Percentiles rank a stretch among this genome's conserved stretches.
phyloP scores from a whole-genome alignment of 1,140 invertebrate species.

The Achatina immaculata region DNA sequence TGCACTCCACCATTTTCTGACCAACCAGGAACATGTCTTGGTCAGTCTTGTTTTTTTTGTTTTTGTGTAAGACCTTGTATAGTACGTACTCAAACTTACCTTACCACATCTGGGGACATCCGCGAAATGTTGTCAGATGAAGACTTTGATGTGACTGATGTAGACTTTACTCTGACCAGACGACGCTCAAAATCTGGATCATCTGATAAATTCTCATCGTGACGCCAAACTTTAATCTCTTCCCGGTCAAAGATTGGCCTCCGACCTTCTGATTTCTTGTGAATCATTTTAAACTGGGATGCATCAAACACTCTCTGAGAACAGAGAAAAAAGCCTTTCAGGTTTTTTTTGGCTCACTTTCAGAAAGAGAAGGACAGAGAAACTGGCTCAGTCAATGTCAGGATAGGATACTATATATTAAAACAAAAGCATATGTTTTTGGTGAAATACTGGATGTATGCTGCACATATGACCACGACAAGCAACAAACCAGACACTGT shows the following conservation, averaged over 20 bases:
- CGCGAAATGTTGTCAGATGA: conserved; percentile 4
- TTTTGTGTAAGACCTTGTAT: too few species aligned
- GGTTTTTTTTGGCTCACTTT: not conserved
- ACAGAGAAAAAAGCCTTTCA: not conserved
- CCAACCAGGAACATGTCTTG: too few species aligned
- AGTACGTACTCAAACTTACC: too few species aligned
- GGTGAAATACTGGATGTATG: too few species aligned
- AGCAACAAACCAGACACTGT: too few species aligned
- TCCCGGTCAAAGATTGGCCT: conserved; percentile 64
- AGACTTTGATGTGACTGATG: conserved; percentile 4
- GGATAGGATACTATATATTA: too few species aligned
- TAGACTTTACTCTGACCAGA: conserved; percentile 48
- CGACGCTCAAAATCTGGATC: conserved; percentile 59
- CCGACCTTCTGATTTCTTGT: conserved; percentile 52
- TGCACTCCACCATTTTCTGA: too few species aligned
- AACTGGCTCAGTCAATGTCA: too few species aligned
- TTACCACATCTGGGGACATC: conserved; percentile 20
- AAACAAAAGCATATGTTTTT: too few species aligned
- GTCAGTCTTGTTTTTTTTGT: too few species aligned
- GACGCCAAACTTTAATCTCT: conserved; percentile 58
- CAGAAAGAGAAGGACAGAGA: too few species aligned
- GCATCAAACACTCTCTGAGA: conserved; percentile 47
- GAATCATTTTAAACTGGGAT: conserved; percentile 52
- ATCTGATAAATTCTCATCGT: conserved; percentile 57
- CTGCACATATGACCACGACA: too few species aligned